Conservation (phyloP, 2,797 vertebrate genomes). For the Chrysocyon brachyurus region DNA sequence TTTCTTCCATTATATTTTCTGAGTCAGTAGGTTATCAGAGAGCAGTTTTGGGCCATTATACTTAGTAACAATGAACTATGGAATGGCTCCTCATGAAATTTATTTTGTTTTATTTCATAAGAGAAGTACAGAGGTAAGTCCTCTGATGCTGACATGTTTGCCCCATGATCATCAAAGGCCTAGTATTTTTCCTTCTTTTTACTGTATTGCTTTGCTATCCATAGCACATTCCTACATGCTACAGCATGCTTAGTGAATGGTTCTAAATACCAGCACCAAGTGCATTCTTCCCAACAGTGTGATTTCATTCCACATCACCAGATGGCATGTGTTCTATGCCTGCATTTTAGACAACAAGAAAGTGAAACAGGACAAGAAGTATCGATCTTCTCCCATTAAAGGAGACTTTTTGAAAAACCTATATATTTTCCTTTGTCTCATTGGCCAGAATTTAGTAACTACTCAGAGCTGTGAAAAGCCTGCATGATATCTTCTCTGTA, state of each 20-base stretch:
- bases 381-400: background rate
- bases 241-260: background rate
- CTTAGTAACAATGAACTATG: background rate
- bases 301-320: background rate
- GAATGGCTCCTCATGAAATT: background rate
- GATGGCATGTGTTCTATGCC: background rate
- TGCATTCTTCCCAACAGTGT: background rate
- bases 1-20: background rate
- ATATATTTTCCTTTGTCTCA: background rate
- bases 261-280: background rate
- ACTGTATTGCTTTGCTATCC: background rate
- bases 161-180: background rate
- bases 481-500: background rate
- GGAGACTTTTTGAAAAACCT: background rate
- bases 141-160: background rate
- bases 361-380: background rate
- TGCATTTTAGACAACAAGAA: background rate
- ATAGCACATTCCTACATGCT: background rate
- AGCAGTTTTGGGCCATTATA: background rate
- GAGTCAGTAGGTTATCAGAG: background rate
- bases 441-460: background rate
- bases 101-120: background rate
- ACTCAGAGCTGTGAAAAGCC: background rate
- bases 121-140: background rate
- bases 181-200: background rate